Conservation (phyloP, 2,888 invertebrate species). For the Tipula helvola region DNA sequence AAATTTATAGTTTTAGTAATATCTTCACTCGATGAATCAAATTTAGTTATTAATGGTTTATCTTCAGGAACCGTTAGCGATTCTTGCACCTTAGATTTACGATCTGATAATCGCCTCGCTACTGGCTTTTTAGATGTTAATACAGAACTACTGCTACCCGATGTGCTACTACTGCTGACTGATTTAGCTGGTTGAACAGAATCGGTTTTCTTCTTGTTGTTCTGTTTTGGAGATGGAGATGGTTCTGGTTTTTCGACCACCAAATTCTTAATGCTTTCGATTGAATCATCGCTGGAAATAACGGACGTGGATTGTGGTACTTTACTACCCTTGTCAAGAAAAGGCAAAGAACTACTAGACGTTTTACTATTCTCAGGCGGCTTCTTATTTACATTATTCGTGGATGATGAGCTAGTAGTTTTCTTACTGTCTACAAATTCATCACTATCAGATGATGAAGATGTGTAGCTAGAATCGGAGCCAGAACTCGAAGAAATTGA, state of each 20-base stretch:
- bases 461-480: constrained; percentile 46
- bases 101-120: not conserved
- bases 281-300: constrained; percentile 46
- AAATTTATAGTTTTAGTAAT: not conserved
- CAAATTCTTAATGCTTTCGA: constrained; percentile 16
- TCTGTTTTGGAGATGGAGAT: constrained; percentile 17
- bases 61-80: constrained; percentile 4
- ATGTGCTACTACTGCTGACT: not conserved
- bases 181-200: constrained; percentile 13
- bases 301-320: constrained; percentile 39
- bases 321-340: constrained; percentile 64
- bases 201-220: constrained; percentile 13
- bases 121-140: not conserved
- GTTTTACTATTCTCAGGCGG: constrained; percentile 32
- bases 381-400: constrained; percentile 18
- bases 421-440: constrained; percentile 27
- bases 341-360: constrained; percentile 52
- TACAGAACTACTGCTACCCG: not conserved
- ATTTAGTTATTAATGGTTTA: not conserved
- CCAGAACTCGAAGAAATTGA: constrained; percentile 37
- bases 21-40: not conserved
- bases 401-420: constrained; percentile 21
- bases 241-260: not conserved
- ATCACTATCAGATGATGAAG: constrained; percentile 47
- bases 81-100: constrained; percentile 14